These are phyloP conservation scores for Prionailurus viverrinus DNA, from an alignment of 2,113 vertebrate species.

Conservation along the genomic window DNA sequence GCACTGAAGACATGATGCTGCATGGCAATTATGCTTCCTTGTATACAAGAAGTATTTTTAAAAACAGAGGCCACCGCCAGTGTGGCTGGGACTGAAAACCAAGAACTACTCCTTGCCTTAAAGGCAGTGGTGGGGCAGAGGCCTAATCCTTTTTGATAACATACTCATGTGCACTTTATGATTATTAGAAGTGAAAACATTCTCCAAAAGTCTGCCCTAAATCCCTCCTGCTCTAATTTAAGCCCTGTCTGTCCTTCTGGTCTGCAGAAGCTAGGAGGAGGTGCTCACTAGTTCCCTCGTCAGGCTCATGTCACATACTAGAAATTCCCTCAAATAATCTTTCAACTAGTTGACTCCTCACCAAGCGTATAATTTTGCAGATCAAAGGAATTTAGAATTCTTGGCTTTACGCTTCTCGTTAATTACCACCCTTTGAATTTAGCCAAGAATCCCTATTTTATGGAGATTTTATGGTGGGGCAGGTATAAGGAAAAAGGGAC, in stretches of 20 bases:
- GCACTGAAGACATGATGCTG: not conserved
- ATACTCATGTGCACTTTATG: not conserved
- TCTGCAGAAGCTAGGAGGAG: not conserved
- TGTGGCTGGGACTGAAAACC: not conserved
- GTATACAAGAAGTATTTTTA: not conserved
- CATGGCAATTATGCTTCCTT: conserved; percentile 18
- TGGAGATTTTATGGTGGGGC: not conserved
- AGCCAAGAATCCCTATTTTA: not conserved
- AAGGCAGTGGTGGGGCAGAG: too few relatives aligned
- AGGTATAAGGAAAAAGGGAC: not conserved
- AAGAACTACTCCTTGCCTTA: not conserved
- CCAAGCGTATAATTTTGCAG: not conserved
- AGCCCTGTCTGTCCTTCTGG: not conserved
- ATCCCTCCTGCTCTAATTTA: not conserved
- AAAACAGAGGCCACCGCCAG: not conserved
- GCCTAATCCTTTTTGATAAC: not conserved
- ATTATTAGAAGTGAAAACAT: not conserved
- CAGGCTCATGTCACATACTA: not conserved
- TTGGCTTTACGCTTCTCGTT: not conserved
- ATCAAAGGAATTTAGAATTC: not conserved
- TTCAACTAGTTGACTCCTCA: not conserved
- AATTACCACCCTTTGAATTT: conserved; percentile 7
- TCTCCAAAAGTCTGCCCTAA: not conserved
- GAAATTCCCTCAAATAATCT: not conserved
- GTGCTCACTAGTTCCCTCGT: not conserved